Base-by-base conservation (phyloP, 1,140 invertebrate species). In the Drosophila kurseongensis region DNA sequence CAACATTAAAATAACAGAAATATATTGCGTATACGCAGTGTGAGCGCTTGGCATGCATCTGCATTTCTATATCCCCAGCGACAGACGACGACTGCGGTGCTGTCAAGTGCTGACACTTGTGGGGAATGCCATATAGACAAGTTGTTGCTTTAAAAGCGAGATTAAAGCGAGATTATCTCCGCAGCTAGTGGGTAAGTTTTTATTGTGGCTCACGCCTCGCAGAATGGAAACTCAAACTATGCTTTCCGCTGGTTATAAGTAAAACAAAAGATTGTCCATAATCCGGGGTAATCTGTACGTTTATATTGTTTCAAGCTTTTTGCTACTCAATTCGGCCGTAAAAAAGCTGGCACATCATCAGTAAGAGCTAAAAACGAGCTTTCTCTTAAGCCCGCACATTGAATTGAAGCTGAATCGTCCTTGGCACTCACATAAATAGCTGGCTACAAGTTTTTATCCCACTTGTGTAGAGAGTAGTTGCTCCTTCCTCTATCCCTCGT, bases 61-160 rank as follows among this genome's bases (percentile, higher is more conserved):
- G 79, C 82, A 86, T 68, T 68, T 67, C 35, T 66, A 16, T 81
- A 78, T 75, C 44, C 66, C 48, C 48, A 62, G 75, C 44, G 58
- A 58, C 67, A 56, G 42, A 32, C 29, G 29, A 32, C 29, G 29
- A 32, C 29, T 32, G 29, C 52, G 42, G 44, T 16, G 35, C 63
- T 79, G 80, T 75, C 80, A 84, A 80, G 67, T 75, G 82, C 48
- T 69, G 74, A 77, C 63, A 75, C 44, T 58, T 71, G 54, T 56
- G 60, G 44, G 47, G 35, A 69, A 38, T 36, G n/a, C 32, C 9
- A 75, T 35, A 42, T 57, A 56, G 35, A 75, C 67, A 56, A 41
- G 77, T 56, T 67, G 57, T 61, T 80, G 62, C 71, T 48, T 63
- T 62, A 52, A 68, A 55, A 56, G 59, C 23, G 27, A 41, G 60